These are phyloP conservation scores for Syncerus caffer DNA, from an alignment of 2,797 vertebrate species.

Conservation along the genomic window DNA sequence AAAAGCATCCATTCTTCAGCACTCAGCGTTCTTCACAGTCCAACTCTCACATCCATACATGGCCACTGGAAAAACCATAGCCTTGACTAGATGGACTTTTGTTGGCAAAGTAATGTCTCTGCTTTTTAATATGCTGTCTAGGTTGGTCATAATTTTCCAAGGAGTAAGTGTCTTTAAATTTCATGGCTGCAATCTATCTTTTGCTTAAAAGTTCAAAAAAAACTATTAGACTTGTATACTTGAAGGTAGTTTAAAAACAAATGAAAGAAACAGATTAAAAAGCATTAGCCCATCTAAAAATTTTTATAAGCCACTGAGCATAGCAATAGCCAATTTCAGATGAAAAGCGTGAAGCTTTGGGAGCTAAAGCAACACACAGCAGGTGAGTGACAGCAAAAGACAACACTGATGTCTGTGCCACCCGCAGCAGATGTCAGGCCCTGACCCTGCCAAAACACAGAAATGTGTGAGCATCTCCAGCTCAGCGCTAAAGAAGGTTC, in stretches of 20 bases:
- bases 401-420: background rate
- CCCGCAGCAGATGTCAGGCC: background rate
- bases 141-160: too few relatives aligned
- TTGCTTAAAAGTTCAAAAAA: background rate
- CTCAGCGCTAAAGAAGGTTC: background rate
- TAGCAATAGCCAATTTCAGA: background rate
- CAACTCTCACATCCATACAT: too few relatives aligned
- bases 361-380: constrained; percentile 16
- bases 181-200: too few relatives aligned
- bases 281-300: background rate
- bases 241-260: constrained; percentile 8
- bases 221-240: background rate
- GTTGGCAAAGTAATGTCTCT: too few relatives aligned
- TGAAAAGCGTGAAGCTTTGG: background rate
- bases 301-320: constrained; percentile 24
- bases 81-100: too few relatives aligned
- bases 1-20: too few relatives aligned
- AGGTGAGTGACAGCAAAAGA: constrained; percentile 41
- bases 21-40: too few relatives aligned
- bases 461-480: background rate
- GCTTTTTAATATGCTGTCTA: too few relatives aligned
- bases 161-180: too few relatives aligned
- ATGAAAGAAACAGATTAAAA: constrained; percentile 3
- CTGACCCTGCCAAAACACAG: background rate
- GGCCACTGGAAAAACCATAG: too few relatives aligned